Evolutionary conservation across 1,140 invertebrate genomes (phyloP), one percentile per base, ranked within the genome.

Genomic region (Macrosteles quadrilineatus): DNA sequence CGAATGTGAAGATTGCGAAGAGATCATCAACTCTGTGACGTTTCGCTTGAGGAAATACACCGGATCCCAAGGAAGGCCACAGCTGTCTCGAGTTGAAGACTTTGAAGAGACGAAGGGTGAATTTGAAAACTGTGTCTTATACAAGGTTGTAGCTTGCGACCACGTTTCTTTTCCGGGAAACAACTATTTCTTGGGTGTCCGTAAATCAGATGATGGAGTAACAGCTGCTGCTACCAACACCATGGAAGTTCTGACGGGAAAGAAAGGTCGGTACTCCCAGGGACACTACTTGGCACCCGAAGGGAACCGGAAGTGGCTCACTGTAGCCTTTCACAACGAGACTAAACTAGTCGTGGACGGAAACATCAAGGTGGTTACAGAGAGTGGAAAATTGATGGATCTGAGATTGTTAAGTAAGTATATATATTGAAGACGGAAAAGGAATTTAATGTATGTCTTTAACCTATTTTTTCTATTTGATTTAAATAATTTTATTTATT

Each of bases 201-300:
- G 59, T 23, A 63, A 63, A 25, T 25, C 59, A 23, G 59, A 63
- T 30, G 59, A 63, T 63, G 59, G 59, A 21, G 27, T 63, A 27
- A 29, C 59, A 30, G 59, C 19, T 9, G 59, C 59, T 63, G 59
- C 59, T 27, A 63, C 59, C 12, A 63, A 63, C 30, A 25, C 59
- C 6, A 63, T 63, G 59, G 17, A 19, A 63, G 2, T 63, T 6
- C 21, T 63, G 2, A 63, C 59, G 12, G 29, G 29, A 25, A 12
- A 9, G 6, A 29, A 63, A 14, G 59, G 59, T 25, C 9, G 29
- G 19, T 63, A 63, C 19, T 11, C 14, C 14, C 4, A 32, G 2
- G 59, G 59, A 25, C 14, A 63, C 17, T 63, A 63, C 29, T 63
- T 63, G 29, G 21, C 59, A 6, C 50, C 50, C 4, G 50, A 55